Conservation (phyloP, 1,140 invertebrate genomes). For the Drosophila triauraria region DNA sequence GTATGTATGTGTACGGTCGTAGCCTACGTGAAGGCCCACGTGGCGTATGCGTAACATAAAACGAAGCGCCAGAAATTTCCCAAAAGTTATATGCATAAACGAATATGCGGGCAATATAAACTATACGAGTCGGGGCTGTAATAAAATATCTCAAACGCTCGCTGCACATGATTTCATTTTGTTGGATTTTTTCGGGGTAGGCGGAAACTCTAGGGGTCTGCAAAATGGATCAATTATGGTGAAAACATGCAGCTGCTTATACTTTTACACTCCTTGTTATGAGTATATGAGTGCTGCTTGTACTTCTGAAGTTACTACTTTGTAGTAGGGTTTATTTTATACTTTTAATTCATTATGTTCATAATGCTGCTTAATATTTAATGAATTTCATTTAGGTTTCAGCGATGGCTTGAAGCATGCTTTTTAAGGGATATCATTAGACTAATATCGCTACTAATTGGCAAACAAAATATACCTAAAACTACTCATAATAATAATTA, state of each 20-base stretch:
- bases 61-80: constrained; percentile 37
- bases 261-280: too few species aligned
- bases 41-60: constrained; percentile 67
- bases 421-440: too few species aligned
- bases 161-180: constrained; percentile 41
- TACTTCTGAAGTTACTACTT: background rate
- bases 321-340: too few species aligned
- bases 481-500: too few species aligned
- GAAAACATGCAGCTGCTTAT: background rate
- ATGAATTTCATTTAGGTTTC: too few species aligned
- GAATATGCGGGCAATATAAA: constrained; percentile 42
- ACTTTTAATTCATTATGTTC: too few species aligned
- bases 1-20: background rate
- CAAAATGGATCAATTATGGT: background rate
- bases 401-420: too few species aligned
- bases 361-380: too few species aligned
- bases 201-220: background rate
- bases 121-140: constrained; percentile 36
- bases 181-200: background rate
- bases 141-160: constrained; percentile 44
- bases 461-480: too few species aligned
- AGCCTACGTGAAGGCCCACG: constrained; percentile 50
- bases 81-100: constrained; percentile 25
- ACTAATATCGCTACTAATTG: too few species aligned
- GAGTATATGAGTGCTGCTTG: too few species aligned